Evolutionary conservation across 2,888 invertebrate species (phyloP).

Genomic region (Pandemis cinnamomeana): DNA sequence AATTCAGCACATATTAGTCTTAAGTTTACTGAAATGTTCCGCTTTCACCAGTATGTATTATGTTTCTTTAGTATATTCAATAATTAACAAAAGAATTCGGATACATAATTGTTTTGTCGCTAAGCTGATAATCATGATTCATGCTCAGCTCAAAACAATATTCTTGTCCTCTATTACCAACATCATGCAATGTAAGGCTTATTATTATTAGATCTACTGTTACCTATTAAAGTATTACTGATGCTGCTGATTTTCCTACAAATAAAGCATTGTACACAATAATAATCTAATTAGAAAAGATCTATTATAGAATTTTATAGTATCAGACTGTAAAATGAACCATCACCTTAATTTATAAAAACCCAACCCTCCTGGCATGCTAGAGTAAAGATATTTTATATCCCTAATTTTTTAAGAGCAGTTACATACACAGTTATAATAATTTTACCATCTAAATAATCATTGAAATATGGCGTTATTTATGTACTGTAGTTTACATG

Average conservation of each 20-base stretch:
- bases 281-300: too few relatives aligned
- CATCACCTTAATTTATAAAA: too few relatives aligned
- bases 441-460: too few relatives aligned
- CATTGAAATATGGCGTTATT: too few relatives aligned
- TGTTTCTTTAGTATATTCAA: not conserved
- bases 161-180: not conserved
- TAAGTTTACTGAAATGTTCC: not conserved
- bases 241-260: not conserved
- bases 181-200: not conserved
- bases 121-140: slow-evolving; percentile 5
- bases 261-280: not conserved
- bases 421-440: too few relatives aligned
- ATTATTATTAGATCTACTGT: not conserved
- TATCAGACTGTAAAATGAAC: too few relatives aligned
- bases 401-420: too few relatives aligned
- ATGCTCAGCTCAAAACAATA: not conserved
- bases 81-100: too few relatives aligned
- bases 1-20: slow-evolving; percentile 1
- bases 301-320: too few relatives aligned
- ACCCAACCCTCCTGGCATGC: too few relatives aligned
- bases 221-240: not conserved
- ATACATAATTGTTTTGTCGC: not conserved
- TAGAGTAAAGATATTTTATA: too few relatives aligned
- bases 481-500: too few relatives aligned
- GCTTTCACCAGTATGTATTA: not conserved